Evolutionary conservation across 1,140 invertebrate species (phyloP).

Genomic region (Mercenaria mercenaria): DNA sequence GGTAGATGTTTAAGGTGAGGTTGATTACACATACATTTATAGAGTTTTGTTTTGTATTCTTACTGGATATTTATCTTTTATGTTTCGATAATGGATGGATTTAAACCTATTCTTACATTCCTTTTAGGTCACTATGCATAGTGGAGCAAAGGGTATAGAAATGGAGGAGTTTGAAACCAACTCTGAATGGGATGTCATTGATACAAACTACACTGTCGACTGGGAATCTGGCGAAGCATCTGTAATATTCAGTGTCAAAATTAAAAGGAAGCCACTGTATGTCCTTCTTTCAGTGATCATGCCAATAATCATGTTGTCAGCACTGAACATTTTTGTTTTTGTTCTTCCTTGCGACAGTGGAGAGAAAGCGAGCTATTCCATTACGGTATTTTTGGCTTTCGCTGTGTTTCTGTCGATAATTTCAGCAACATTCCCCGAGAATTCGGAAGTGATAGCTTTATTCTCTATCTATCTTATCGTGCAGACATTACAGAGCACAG

Average conservation of each 20-base stretch:
- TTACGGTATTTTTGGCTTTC: slow-evolving; percentile 51
- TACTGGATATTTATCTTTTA: too few relatives aligned
- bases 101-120: too few relatives aligned
- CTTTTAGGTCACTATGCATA: slow-evolving; percentile 12
- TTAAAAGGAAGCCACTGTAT: slow-evolving; percentile 33
- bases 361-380: slow-evolving; percentile 31
- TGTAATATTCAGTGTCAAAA: slow-evolving; percentile 7
- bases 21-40: too few relatives aligned
- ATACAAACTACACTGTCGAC: slow-evolving; percentile 10
- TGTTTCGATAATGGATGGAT: too few relatives aligned
- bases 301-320: slow-evolving; percentile 23
- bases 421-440: slow-evolving; percentile 26
- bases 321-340: slow-evolving; percentile 31
- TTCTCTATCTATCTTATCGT: slow-evolving; percentile 42
- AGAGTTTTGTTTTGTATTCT: too few relatives aligned
- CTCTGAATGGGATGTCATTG: slow-evolving; percentile 39
- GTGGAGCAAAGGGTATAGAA: slow-evolving; percentile 35
- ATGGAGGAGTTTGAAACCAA: slow-evolving; percentile 20
- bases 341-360: slow-evolving; percentile 27
- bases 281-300: slow-evolving; percentile 31
- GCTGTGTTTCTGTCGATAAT: slow-evolving; percentile 55
- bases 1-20: too few relatives aligned
- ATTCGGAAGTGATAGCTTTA: slow-evolving; percentile 24
- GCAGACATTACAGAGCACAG: background rate
- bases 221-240: background rate